Conservation (phyloP, 1,140 invertebrate species). For the Sinella curviseta region DNA sequence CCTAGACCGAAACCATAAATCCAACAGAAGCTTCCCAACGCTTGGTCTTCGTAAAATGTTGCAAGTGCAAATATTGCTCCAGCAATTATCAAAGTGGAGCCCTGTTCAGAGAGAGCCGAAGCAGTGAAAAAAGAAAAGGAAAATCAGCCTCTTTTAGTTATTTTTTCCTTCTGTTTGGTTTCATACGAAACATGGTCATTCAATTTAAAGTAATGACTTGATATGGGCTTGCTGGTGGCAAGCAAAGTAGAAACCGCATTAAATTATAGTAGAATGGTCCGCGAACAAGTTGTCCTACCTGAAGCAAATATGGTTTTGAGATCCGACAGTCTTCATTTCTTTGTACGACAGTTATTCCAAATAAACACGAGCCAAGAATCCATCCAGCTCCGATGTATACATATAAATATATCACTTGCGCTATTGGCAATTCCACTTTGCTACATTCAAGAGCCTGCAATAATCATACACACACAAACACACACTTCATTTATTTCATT, state of each 20-base stretch:
- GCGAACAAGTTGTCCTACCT: slow-evolving; percentile 44
- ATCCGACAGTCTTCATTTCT: slow-evolving; percentile 80
- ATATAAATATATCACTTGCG: slow-evolving; percentile 68
- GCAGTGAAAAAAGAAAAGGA: not conserved
- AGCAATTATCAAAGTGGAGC: slow-evolving; percentile 72
- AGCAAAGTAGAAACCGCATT: not conserved
- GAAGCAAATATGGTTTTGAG: slow-evolving; percentile 76
- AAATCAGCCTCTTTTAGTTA: not conserved
- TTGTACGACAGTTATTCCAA: slow-evolving; percentile 78
- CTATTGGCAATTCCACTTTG: slow-evolving; percentile 70
- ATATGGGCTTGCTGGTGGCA: not conserved
- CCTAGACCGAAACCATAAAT: slow-evolving; percentile 68
- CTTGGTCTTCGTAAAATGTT: slow-evolving; percentile 64
- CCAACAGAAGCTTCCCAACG: slow-evolving; percentile 11
- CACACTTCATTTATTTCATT: no score
- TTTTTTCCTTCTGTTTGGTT: no score
- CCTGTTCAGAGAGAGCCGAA: slow-evolving; percentile 56
- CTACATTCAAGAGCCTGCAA: slow-evolving; percentile 48
- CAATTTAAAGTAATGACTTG: slow-evolving; percentile 9
- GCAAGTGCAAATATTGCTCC: slow-evolving; percentile 75
- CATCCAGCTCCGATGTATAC: slow-evolving; percentile 79
- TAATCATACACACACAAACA: no score
- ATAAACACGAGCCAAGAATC: slow-evolving; percentile 74
- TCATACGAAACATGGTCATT: not conserved
- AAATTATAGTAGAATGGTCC: not conserved